phyloP scores from a whole-genome alignment of 2,113 vertebrate species.

The Condylura cristata region DNA sequence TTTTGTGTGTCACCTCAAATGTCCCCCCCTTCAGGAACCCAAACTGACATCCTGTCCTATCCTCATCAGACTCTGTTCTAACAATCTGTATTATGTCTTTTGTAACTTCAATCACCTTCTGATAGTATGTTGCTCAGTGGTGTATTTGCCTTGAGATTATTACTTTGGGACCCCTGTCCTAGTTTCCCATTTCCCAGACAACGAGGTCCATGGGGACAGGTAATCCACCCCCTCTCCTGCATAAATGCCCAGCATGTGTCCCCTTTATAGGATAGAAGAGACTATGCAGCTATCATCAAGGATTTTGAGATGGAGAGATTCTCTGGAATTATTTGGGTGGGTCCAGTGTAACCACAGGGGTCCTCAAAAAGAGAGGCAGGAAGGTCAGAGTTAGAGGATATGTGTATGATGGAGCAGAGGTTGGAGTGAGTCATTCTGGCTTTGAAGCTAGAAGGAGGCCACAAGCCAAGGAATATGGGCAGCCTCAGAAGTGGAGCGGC shows the following conservation, averaged over 20 bases:
- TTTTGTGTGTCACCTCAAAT: neutral
- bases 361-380: neutral
- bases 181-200: neutral
- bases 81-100: neutral
- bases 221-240: neutral
- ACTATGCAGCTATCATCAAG: neutral
- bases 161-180: neutral
- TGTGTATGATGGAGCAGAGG: neutral
- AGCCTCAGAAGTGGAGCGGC: neutral
- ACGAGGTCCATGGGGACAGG: neutral
- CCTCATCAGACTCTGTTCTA: neutral
- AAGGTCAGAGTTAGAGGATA: neutral
- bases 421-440: neutral
- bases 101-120: too few species aligned
- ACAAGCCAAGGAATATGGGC: neutral
- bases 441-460: neutral
- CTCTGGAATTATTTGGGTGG: neutral
- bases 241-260: neutral
- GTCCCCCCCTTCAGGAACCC: neutral
- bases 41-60: neutral
- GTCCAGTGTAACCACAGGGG: neutral
- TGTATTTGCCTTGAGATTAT: neutral
- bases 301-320: neutral
- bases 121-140: neutral
- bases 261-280: neutral